Evolutionary conservation across 1,140 invertebrate species (phyloP).

Genomic region (Hyles vespertilio): DNA sequence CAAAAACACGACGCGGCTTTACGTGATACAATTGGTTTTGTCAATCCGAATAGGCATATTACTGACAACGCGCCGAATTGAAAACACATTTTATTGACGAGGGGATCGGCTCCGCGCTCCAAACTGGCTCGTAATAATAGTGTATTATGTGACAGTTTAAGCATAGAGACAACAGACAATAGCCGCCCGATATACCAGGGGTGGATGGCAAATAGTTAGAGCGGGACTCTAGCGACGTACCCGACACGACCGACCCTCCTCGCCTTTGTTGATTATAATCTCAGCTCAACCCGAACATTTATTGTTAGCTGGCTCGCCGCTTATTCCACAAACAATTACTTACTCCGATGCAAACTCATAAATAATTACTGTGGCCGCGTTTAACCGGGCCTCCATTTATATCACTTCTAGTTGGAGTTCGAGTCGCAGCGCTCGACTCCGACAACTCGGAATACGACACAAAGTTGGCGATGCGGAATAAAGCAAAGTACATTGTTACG

Average conservation of each 20-base stretch:
- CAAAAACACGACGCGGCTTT: background rate
- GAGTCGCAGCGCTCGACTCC: background rate
- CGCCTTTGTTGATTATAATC: no score
- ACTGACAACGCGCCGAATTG: conserved; percentile 20
- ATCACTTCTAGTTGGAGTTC: background rate
- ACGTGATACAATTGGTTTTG: conserved; percentile 7
- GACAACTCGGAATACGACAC: conserved; percentile 1
- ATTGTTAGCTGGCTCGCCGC: no score
- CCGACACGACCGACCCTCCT: no score
- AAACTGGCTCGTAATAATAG: conserved; percentile 30
- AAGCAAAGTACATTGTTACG: conserved; percentile 26
- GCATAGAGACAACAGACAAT: conserved; percentile 27
- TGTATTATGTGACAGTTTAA: conserved; percentile 32
- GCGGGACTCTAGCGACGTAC: no score
- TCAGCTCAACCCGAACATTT: no score
- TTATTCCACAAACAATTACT: no score
- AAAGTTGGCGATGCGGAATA: conserved; percentile 4
- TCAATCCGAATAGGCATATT: conserved; percentile 20
- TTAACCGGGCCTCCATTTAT: background rate
- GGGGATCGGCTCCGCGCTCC: conserved; percentile 27
- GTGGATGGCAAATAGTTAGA: conserved; percentile 2
- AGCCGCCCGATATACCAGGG: conserved; percentile 6
- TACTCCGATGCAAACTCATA: no score
- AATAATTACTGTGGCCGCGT: no score
- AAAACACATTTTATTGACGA: conserved; percentile 32